A percentile compares a stretch with the other conserved stretches of the same genome.
Conservation (phyloP, 2,113 vertebrate species). For the Sinocyclocheilus grahami region DNA sequence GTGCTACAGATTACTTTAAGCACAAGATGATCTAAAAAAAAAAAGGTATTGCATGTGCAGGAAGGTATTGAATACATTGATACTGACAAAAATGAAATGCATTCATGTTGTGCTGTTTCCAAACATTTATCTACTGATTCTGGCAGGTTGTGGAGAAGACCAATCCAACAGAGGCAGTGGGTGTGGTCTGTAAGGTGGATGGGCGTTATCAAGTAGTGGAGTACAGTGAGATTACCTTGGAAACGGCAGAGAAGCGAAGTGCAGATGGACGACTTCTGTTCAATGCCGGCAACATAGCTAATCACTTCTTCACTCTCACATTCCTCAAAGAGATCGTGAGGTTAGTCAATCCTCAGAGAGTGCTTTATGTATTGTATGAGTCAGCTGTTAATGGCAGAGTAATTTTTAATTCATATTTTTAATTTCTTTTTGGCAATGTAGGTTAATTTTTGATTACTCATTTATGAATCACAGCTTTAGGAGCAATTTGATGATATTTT, state of each 20-base stretch:
- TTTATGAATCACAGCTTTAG: background rate
- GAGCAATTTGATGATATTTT: background rate
- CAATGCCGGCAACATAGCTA: conserved; percentile 91
- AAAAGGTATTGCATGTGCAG: background rate
- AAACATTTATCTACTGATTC: background rate
- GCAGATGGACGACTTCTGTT: conserved; percentile 88
- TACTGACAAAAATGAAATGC: background rate
- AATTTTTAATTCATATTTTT: background rate
- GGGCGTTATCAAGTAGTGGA: conserved; percentile 94
- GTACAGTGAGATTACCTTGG: conserved; percentile 94
- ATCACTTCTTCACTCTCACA: conserved; percentile 90
- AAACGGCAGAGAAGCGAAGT: conserved; percentile 85
- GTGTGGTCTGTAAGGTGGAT: conserved; percentile 92
- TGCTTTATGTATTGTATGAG: background rate
- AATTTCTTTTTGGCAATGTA: background rate
- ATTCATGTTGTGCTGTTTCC: too few relatives aligned
- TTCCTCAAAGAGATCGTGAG: conserved; percentile 89
- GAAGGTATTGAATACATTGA: background rate
- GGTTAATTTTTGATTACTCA: background rate
- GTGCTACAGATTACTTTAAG: too few relatives aligned
- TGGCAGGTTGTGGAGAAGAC: conserved; percentile 95
- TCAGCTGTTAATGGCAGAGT: background rate
- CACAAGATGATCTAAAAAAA: background rate
- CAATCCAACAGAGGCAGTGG: conserved; percentile 93
- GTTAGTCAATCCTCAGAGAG: conserved; percentile 71